These are phyloP conservation scores for Euclidia mi DNA, from an alignment of 2,888 invertebrate genomes.

Conservation along the genomic window DNA sequence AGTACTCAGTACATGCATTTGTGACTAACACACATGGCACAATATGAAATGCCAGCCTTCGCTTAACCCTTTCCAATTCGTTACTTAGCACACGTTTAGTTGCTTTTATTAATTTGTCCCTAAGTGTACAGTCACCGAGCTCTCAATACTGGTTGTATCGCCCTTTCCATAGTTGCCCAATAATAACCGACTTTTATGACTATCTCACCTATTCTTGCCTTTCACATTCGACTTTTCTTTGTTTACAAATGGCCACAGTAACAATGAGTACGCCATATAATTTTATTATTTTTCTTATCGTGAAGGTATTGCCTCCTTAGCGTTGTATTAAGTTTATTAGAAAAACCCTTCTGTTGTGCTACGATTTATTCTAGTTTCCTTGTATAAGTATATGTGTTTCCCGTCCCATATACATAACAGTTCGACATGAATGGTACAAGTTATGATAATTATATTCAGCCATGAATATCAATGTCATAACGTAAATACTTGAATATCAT, in stretches of 20 bases:
- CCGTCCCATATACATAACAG: no score
- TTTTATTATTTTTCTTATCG: slow-evolving; percentile 43
- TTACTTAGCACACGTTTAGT: no score
- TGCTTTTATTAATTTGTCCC: slow-evolving; percentile 13
- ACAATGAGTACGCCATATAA: slow-evolving; percentile 35
- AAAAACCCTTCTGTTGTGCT: slow-evolving; percentile 9
- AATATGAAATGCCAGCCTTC: no score
- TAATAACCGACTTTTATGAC: slow-evolving; percentile 58
- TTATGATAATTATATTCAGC: neutral
- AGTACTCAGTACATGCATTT: no score
- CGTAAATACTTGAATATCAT: neutral
- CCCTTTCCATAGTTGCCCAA: slow-evolving; percentile 37
- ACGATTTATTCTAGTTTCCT: no score
- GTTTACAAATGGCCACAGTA: slow-evolving; percentile 46
- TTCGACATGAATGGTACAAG: neutral
- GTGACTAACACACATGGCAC: no score
- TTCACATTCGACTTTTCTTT: slow-evolving; percentile 37
- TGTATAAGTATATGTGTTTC: no score
- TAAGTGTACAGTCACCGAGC: slow-evolving; percentile 32
- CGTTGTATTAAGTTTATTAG: slow-evolving; percentile 9
- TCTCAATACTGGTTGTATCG: slow-evolving; percentile 48
- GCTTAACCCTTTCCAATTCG: no score
- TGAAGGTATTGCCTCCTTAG: slow-evolving; percentile 17
- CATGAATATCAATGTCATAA: neutral
- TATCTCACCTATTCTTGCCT: slow-evolving; percentile 54